Percentiles rank a stretch among this genome's conserved stretches.
These are phyloP conservation scores for Athalia cordata DNA, from an alignment of 2,888 invertebrate species.

Conservation along the genomic window DNA sequence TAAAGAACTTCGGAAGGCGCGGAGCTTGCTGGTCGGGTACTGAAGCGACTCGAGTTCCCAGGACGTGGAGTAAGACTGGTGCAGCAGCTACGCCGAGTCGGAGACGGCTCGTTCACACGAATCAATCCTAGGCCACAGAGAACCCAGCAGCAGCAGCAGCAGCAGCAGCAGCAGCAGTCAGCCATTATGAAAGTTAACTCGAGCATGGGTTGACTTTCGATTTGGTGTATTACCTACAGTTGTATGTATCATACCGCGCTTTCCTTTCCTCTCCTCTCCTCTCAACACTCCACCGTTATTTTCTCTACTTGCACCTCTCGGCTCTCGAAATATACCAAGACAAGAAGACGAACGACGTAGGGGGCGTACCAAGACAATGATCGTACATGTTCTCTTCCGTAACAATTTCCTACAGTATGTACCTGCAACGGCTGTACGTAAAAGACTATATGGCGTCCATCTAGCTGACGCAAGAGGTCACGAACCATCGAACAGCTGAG, in stretches of 20 bases:
- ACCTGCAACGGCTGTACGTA: no score
- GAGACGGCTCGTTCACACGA: conserved; percentile 41
- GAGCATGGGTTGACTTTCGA: conserved; percentile 63
- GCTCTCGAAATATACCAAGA: no score
- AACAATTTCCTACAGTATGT: no score
- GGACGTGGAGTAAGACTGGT: conserved; percentile 41
- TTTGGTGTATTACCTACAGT: conserved; percentile 50
- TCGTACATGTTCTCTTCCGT: no score
- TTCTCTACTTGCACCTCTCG: no score
- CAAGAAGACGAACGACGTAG: no score
- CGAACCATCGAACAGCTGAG: no score
- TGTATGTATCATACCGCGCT: background rate
- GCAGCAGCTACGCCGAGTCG: conserved; percentile 22
- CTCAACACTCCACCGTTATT: background rate
- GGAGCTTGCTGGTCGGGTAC: background rate
- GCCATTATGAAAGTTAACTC: conserved; percentile 60
- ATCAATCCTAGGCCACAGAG: conserved; percentile 17
- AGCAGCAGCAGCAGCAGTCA: background rate
- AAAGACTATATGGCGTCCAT: no score
- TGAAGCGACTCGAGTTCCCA: conserved; percentile 41
- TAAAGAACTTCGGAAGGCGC: background rate
- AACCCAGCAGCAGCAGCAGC: background rate
- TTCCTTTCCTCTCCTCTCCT: background rate
- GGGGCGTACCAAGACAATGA: no score
- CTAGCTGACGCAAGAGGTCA: no score